Percentiles rank a stretch among this genome's conserved stretches.
phyloP scores from a whole-genome alignment of 2,113 vertebrate genomes.

The Tamias sibiricus region DNA sequence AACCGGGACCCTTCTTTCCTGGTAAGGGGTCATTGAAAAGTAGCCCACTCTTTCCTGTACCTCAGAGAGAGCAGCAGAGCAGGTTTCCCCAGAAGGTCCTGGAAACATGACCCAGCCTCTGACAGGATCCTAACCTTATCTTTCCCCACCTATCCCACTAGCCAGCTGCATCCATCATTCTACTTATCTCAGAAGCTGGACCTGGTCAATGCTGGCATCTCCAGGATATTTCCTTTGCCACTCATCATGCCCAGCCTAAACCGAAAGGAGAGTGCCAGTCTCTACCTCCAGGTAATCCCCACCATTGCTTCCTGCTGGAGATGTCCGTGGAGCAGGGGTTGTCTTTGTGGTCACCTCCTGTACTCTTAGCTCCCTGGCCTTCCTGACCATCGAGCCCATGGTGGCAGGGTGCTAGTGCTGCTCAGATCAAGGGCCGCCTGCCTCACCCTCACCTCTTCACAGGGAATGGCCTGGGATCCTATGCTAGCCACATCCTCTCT shows the following conservation, averaged over 20 bases:
- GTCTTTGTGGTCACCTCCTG: background rate
- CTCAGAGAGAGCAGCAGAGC: background rate
- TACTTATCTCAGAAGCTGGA: slow-evolving; percentile 59
- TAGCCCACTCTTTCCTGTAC: background rate
- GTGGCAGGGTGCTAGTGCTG: accelerated
- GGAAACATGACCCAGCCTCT: background rate
- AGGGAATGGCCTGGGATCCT: background rate
- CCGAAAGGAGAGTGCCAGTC: background rate
- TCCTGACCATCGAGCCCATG: background rate
- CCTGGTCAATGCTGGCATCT: background rate
- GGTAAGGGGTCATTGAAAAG: background rate
- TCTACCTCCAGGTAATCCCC: slow-evolving; percentile 68
- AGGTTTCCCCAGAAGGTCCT: background rate
- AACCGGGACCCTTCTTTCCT: accelerated
- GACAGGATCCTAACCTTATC: accelerated
- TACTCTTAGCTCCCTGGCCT: too few species aligned
- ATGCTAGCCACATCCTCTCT: accelerated
- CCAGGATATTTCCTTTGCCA: slow-evolving; percentile 45
- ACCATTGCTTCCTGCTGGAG: background rate
- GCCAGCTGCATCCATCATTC: slow-evolving; percentile 71
- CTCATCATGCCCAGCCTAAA: slow-evolving; percentile 32
- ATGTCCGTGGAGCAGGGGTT: background rate
- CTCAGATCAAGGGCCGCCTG: background rate
- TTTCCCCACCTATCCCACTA: background rate
- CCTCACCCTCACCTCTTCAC: background rate